Percentiles rank a stretch among this genome's conserved stretches.
Conservation (phyloP, 2,113 vertebrate species). For the Vimba vimba region DNA sequence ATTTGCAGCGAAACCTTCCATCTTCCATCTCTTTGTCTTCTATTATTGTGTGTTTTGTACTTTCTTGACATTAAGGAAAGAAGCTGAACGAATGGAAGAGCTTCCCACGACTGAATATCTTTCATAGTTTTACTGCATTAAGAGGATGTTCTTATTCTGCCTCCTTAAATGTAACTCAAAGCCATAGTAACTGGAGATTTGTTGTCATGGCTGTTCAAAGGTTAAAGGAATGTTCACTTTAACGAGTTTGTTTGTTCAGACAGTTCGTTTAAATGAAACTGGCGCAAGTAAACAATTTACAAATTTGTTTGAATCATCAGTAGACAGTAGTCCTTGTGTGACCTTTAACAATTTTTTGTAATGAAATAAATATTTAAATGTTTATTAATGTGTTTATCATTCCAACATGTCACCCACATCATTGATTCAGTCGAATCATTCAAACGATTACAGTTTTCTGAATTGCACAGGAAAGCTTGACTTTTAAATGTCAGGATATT, state of each 20-base stretch:
- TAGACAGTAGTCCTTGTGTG: neutral
- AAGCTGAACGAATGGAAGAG: neutral
- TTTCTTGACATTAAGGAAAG: neutral
- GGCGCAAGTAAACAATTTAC: neutral
- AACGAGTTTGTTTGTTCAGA: neutral
- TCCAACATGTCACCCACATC: neutral
- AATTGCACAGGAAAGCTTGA: neutral
- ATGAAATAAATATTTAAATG: conserved; percentile 3
- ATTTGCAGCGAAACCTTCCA: neutral
- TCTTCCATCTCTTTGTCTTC: neutral
- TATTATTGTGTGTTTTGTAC: neutral
- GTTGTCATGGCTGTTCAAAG: neutral
- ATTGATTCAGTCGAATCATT: neutral
- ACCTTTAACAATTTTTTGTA: neutral
- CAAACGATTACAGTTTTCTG: neutral
- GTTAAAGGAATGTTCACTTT: neutral
- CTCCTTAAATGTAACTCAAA: neutral
- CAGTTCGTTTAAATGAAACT: neutral
- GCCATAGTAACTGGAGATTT: neutral
- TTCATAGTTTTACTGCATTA: neutral
- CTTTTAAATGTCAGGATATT: neutral
- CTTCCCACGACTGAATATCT: neutral
- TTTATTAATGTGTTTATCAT: neutral
- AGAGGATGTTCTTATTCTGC: neutral
- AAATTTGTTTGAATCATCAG: neutral